Percentiles rank a stretch among this genome's conserved stretches.
phyloP scores from a whole-genome alignment of 2,113 vertebrate genomes.

The Nothocercus nigrocapillus region DNA sequence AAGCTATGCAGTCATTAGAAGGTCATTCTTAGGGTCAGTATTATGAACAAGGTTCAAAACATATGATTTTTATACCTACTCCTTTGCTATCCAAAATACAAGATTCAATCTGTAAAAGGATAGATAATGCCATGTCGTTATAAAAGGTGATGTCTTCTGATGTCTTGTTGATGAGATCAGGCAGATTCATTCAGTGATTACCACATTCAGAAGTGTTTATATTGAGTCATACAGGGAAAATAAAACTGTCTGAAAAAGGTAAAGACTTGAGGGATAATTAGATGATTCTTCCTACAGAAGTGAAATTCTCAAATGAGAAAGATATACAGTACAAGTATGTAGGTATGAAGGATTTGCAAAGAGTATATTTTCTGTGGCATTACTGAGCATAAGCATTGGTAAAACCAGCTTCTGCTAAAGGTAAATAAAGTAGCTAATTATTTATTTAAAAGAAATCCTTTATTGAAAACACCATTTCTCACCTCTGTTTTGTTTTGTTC shows the following conservation, averaged over 20 bases:
- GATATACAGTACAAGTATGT: neutral
- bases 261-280: neutral
- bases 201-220: neutral
- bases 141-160: neutral
- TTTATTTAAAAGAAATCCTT: neutral
- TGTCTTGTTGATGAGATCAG: neutral
- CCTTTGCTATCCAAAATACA: neutral
- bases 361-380: neutral
- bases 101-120: neutral
- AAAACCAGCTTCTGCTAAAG: neutral
- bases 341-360: neutral
- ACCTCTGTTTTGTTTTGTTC: neutral
- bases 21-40: neutral
- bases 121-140: neutral
- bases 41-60: neutral
- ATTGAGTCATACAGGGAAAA: neutral
- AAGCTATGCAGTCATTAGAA: neutral
- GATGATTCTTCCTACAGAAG: neutral
- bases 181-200: neutral
- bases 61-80: neutral
- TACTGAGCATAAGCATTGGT: neutral
- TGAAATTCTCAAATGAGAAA: neutral
- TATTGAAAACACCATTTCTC: neutral
- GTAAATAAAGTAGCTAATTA: neutral
- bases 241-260: neutral